Conservation (phyloP, 1,140 invertebrate species). For the Drosophila malerkotliana region DNA sequence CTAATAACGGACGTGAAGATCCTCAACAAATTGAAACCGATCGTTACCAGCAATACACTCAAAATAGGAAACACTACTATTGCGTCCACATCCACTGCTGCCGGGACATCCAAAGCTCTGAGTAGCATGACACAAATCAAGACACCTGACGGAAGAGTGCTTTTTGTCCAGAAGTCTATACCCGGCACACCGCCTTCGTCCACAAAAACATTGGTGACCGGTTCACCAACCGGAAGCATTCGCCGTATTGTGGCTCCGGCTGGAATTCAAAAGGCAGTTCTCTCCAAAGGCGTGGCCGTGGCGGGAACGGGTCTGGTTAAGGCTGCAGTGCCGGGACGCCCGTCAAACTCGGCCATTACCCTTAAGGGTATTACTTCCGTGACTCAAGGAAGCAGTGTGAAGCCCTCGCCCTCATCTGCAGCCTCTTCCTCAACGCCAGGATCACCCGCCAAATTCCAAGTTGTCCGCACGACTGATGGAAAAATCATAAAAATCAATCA, state of each 20-base stretch:
- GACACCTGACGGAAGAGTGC: constrained; percentile 58
- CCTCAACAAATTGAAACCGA: constrained; percentile 53
- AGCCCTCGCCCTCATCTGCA: constrained; percentile 13
- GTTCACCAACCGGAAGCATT: constrained; percentile 14
- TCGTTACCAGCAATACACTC: constrained; percentile 23
- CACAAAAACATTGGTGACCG: constrained; percentile 13
- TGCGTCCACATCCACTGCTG: background rate
- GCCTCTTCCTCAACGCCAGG: background rate
- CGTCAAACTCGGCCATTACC: constrained; percentile 24
- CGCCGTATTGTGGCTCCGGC: constrained; percentile 27
- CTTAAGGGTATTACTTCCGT: constrained; percentile 52
- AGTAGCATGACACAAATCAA: constrained; percentile 59
- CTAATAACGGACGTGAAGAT: constrained; percentile 56
- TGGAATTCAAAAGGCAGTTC: constrained; percentile 52
- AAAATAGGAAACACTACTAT: constrained; percentile 57
- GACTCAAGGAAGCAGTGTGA: constrained; percentile 1
- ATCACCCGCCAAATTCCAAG: constrained; percentile 47
- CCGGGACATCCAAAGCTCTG: constrained; percentile 19
- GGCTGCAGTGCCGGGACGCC: constrained; percentile 17
- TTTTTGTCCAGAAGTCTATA: constrained; percentile 54
- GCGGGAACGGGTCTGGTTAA: constrained; percentile 52
- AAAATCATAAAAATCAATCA: constrained; percentile 66
- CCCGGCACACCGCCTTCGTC: constrained; percentile 2
- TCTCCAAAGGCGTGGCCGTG: constrained; percentile 49
- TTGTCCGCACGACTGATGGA: constrained; percentile 70